Percentiles rank a stretch among this genome's conserved stretches.
These are phyloP conservation scores for Phrynocephalus vlangalii DNA, from an alignment of 2,797 vertebrate species.

Conservation along the genomic window DNA sequence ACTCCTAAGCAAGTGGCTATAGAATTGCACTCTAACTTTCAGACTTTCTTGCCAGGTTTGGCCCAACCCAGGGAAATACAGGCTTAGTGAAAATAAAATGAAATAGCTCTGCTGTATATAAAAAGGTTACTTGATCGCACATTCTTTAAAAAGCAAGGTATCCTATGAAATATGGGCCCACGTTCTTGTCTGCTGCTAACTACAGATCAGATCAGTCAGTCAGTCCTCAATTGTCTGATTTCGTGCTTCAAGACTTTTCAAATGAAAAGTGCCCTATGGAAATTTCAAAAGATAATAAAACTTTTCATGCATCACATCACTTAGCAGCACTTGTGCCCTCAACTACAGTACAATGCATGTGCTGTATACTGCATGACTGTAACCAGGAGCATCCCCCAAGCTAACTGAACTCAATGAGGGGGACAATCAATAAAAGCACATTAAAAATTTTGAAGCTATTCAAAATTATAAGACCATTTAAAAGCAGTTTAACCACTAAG, in stretches of 20 bases:
- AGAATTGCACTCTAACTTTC: background rate
- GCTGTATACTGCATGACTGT: too few species aligned
- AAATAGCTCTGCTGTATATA: background rate
- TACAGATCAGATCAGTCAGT: background rate
- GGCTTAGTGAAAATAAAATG: background rate
- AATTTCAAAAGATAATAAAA: background rate
- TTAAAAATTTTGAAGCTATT: too few species aligned
- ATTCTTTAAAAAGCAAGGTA: constrained; percentile 10
- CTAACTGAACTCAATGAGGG: too few species aligned
- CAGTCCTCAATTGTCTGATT: background rate
- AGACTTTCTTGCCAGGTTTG: background rate
- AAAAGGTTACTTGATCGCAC: constrained; percentile 4
- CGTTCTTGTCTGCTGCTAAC: background rate
- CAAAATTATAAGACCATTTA: too few species aligned
- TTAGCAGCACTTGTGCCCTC: background rate
- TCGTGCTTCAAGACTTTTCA: background rate
- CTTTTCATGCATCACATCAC: background rate
- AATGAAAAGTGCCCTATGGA: background rate
- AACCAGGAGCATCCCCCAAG: too few species aligned
- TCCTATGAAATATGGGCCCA: background rate
- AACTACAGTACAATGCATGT: too few species aligned
- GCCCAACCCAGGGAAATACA: background rate
- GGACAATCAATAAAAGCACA: too few species aligned
- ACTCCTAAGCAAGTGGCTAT: background rate
- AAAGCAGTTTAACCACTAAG: too few species aligned